Conservation (phyloP, 2,113 vertebrate genomes). For the Oreochromis spilurus region DNA sequence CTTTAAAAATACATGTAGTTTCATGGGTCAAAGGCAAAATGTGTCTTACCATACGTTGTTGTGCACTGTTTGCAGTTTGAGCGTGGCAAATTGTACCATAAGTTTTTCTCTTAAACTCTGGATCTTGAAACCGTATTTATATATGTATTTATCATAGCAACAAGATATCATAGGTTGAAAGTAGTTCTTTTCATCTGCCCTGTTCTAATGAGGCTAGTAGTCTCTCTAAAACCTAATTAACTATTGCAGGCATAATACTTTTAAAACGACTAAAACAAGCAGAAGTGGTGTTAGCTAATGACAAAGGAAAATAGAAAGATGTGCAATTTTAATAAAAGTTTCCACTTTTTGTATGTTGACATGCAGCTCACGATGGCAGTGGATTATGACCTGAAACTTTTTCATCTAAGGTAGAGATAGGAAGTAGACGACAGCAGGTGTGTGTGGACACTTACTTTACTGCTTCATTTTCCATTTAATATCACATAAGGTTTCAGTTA, state of each 20-base stretch:
- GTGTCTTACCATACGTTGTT: rapidly evolving
- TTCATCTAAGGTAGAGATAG: not conserved
- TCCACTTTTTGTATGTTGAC: not conserved
- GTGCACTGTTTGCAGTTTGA: not conserved
- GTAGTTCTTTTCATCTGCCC: not conserved
- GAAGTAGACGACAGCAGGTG: not conserved
- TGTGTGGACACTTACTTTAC: not conserved
- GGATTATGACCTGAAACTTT: not conserved
- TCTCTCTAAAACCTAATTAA: not conserved
- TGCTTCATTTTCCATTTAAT: not conserved
- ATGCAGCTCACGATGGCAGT: not conserved
- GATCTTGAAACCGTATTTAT: not conserved
- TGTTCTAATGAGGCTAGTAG: not conserved
- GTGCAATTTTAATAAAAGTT: not conserved
- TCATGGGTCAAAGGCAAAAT: not conserved
- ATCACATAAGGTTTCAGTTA: not conserved
- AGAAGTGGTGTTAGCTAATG: not conserved
- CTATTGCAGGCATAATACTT: not conserved
- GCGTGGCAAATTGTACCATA: not conserved
- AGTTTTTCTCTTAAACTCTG: not conserved
- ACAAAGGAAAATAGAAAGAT: not conserved
- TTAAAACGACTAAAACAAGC: not conserved
- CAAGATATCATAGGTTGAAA: not conserved
- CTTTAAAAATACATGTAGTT: too few species aligned
- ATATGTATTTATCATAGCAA: not conserved